A percentile compares a stretch with the other conserved stretches of the same genome.
phyloP scores from a whole-genome alignment of 2,797 vertebrate genomes.

The Lepus townsendii region DNA sequence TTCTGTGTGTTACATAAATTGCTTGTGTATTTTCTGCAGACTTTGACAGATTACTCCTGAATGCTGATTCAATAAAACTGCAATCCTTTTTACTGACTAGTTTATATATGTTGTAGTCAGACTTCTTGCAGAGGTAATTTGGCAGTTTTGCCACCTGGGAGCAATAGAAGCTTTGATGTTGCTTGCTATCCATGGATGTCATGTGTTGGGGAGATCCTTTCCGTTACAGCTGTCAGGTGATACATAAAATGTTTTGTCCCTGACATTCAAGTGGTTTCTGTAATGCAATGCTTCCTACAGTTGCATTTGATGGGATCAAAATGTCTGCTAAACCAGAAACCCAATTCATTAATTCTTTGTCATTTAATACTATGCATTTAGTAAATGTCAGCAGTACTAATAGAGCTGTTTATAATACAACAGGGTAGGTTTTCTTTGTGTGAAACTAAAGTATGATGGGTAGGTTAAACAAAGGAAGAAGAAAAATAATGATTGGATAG shows the following conservation, averaged over 20 bases:
- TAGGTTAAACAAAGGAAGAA: neutral
- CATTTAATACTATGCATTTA: neutral
- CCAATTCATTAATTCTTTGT: conserved; percentile 40
- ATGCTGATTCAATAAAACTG: neutral
- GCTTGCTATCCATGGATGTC: neutral
- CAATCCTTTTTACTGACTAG: conserved; percentile 15
- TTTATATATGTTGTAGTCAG: neutral
- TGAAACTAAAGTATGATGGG: conserved; percentile 55
- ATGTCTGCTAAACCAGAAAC: conserved; percentile 43
- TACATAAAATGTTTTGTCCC: conserved; percentile 28
- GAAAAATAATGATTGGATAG: neutral
- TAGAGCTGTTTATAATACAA: conserved; percentile 49
- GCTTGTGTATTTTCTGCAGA: conserved; percentile 38
- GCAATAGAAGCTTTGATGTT: neutral
- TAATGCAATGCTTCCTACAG: neutral
- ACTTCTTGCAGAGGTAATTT: conserved; percentile 37
- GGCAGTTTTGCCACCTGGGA: conserved; percentile 56
- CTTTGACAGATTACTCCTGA: conserved; percentile 21
- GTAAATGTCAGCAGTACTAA: conserved; percentile 40
- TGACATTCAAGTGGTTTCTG: conserved; percentile 39
- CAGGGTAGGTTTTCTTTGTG: neutral
- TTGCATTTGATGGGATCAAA: conserved; percentile 55
- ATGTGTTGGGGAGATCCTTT: neutral
- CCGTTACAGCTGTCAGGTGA: neutral
- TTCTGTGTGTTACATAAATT: neutral